Conservation (phyloP, 2,797 vertebrate species). For the Clangula hyemalis region DNA sequence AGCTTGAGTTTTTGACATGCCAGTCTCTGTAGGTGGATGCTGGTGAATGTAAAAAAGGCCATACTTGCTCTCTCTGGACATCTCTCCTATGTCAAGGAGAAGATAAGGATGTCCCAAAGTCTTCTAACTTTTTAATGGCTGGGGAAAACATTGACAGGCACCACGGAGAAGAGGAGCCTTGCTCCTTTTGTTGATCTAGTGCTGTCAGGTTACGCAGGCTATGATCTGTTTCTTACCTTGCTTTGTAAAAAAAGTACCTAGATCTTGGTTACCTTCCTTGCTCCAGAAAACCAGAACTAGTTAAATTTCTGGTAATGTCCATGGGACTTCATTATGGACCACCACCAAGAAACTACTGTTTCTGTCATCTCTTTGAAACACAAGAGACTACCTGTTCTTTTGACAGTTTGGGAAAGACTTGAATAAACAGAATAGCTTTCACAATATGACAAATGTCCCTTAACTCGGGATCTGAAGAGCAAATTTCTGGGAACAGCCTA, state of each 20-base stretch:
- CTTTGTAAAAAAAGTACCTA: neutral
- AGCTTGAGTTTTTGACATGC: neutral
- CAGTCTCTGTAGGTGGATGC: neutral
- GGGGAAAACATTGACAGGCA: neutral
- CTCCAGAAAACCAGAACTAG: neutral
- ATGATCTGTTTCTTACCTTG: neutral
- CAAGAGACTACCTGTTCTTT: neutral
- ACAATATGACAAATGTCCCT: neutral
- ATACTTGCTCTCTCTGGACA: neutral
- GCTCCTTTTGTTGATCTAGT: neutral
- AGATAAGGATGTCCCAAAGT: neutral
- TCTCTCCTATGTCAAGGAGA: neutral
- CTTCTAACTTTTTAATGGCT: neutral
- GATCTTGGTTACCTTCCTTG: neutral
- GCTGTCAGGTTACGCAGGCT: neutral
- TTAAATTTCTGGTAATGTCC: neutral
- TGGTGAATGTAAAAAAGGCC: neutral
- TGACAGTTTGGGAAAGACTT: neutral
- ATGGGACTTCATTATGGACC: neutral
- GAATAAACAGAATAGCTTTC: neutral
- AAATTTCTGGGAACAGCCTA: neutral
- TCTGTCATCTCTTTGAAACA: neutral
- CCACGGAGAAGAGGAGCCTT: neutral
- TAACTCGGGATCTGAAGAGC: neutral
- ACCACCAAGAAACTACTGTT: neutral